These are phyloP conservation scores for Ceramica pisi DNA, from an alignment of 2,888 invertebrate genomes.

Conservation along the genomic window DNA sequence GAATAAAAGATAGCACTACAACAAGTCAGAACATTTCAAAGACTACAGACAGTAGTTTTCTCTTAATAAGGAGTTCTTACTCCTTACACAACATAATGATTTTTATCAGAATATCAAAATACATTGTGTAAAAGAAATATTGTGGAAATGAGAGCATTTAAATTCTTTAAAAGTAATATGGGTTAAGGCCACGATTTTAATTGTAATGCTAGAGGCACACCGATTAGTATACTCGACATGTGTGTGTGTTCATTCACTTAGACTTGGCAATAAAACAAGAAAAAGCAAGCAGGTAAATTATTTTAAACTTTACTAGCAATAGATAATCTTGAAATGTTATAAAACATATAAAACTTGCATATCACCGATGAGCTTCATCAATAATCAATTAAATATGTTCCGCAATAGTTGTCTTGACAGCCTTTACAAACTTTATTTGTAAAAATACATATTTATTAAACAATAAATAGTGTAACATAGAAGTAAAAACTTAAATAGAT, in stretches of 20 bases:
- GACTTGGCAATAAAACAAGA: not conserved
- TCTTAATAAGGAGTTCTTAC: not conserved
- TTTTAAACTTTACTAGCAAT: not conserved
- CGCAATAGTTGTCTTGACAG: not conserved
- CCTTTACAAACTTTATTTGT: constrained; percentile 1
- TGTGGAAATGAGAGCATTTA: constrained; percentile 9
- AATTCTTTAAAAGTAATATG: constrained; percentile 12
- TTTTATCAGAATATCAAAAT: not conserved
- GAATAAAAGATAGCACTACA: not conserved
- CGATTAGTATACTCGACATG: not conserved
- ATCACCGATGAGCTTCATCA: not conserved
- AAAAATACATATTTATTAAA: not conserved
- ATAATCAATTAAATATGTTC: not conserved
- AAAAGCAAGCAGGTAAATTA: not conserved
- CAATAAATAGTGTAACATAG: not conserved
- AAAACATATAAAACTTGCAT: not conserved
- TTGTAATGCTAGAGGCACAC: not conserved
- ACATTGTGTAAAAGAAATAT: not conserved
- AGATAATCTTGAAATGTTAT: constrained; percentile 2
- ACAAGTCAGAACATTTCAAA: not conserved
- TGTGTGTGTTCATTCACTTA: not conserved
- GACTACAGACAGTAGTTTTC: not conserved
- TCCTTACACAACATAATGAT: not conserved
- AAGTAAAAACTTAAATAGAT: not conserved
- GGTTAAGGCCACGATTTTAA: not conserved